A percentile compares a stretch with the other conserved stretches of the same genome.
These are phyloP conservation scores for Parochlus steinenii DNA, from an alignment of 2,888 invertebrate species.

Conservation along the genomic window DNA sequence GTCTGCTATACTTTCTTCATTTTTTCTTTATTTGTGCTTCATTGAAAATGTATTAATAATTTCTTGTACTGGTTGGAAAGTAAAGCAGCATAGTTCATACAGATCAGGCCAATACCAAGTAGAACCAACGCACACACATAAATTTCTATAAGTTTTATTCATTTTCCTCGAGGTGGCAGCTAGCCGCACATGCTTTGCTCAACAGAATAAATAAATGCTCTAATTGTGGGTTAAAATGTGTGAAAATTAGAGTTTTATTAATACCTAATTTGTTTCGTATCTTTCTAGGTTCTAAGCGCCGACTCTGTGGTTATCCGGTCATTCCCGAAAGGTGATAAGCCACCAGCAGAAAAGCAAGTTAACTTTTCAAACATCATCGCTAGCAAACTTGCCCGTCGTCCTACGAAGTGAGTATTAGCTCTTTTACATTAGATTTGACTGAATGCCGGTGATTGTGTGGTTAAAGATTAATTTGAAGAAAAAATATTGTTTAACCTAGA, in stretches of 20 bases:
- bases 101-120: too few species aligned
- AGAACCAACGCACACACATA: not conserved
- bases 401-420: constrained; percentile 30
- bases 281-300: constrained; percentile 76
- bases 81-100: too few species aligned
- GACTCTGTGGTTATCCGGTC: constrained; percentile 88
- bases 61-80: too few species aligned
- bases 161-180: not conserved
- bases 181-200: not conserved
- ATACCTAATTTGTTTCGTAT: not conserved
- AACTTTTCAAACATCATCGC: constrained; percentile 82
- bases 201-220: too few species aligned
- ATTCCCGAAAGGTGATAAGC: constrained; percentile 65
- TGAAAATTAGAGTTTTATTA: too few species aligned
- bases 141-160: not conserved
- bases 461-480: too few species aligned
- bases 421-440: constrained; percentile 10
- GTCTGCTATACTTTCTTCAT: too few species aligned
- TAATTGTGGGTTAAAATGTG: too few species aligned
- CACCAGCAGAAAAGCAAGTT: constrained; percentile 84
- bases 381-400: constrained; percentile 73
- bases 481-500: too few species aligned
- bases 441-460: too few species aligned
- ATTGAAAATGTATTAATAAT: too few species aligned
- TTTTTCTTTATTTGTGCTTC: too few species aligned